Conservation (phyloP, 2,113 vertebrate species). For the Dendrocopos noguchii region DNA sequence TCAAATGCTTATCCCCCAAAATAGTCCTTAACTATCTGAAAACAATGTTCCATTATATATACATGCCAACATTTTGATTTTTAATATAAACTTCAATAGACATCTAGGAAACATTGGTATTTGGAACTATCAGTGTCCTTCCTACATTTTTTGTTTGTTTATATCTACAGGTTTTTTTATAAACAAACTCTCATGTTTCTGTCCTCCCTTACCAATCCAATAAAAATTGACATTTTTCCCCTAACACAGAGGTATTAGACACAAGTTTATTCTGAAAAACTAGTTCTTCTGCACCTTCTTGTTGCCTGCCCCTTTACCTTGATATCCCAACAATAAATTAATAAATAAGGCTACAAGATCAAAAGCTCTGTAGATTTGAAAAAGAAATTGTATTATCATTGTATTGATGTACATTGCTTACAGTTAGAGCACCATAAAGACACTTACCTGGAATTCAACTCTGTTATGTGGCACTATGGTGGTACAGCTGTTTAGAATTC, state of each 20-base stretch:
- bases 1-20: background rate
- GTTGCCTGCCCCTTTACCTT: background rate
- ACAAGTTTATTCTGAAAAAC: background rate
- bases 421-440: background rate
- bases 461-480: rapidly evolving
- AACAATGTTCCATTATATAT: background rate
- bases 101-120: background rate
- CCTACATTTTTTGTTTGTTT: background rate
- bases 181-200: background rate
- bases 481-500: background rate
- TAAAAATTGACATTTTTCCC: rapidly evolving
- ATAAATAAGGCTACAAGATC: background rate
- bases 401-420: background rate
- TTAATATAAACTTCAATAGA: background rate
- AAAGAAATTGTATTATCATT: background rate
- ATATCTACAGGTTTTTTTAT: background rate
- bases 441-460: conserved; percentile 16
- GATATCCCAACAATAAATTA: background rate
- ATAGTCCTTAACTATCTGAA: background rate
- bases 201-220: background rate
- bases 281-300: background rate
- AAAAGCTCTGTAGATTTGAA: background rate
- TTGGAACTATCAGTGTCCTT: background rate
- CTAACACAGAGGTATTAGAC: background rate
- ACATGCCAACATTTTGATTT: background rate